Percentiles rank a stretch among this genome's conserved stretches.
Conservation (phyloP, 1,140 invertebrate species). For the Leptestheria dahalacensis region DNA sequence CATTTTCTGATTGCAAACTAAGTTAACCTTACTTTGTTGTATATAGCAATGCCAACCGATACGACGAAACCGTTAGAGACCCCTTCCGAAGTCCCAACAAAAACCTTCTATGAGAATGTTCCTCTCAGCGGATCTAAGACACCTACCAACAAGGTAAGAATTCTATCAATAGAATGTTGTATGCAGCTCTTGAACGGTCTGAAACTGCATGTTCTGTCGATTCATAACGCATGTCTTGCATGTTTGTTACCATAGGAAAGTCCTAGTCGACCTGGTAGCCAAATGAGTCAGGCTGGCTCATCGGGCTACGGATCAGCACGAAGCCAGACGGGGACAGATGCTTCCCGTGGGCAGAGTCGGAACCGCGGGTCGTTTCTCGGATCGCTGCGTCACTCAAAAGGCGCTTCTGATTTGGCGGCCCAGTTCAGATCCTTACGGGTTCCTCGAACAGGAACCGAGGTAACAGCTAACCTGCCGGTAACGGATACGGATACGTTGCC, state of each 20-base stretch:
- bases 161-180: neutral
- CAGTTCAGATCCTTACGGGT: conserved; percentile 20
- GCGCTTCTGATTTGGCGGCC: conserved; percentile 14
- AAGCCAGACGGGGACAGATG: conserved; percentile 27
- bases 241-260: conserved; percentile 18
- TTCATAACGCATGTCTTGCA: conserved; percentile 9
- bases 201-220: conserved; percentile 9
- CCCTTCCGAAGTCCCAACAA: conserved; percentile 21
- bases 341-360: conserved; percentile 4
- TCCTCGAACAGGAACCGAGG: neutral
- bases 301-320: conserved; percentile 44
- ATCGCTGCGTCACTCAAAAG: conserved; percentile 21
- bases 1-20: no score
- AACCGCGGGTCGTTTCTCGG: conserved; percentile 16
- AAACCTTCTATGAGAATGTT: conserved; percentile 79
- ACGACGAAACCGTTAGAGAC: neutral
- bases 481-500: neutral
- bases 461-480: neutral
- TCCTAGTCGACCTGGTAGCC: conserved; percentile 27
- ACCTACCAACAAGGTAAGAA: conserved; percentile 76
- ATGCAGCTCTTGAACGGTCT: neutral
- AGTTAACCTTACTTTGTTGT: no score
- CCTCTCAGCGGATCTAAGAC: conserved; percentile 82
- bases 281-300: conserved; percentile 34
- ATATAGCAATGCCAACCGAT: neutral